Evolutionary conservation across 2,797 vertebrate genomes (phyloP), one percentile per base, ranked within the genome.

Genomic region (Neopelma chrysocephalum): DNA sequence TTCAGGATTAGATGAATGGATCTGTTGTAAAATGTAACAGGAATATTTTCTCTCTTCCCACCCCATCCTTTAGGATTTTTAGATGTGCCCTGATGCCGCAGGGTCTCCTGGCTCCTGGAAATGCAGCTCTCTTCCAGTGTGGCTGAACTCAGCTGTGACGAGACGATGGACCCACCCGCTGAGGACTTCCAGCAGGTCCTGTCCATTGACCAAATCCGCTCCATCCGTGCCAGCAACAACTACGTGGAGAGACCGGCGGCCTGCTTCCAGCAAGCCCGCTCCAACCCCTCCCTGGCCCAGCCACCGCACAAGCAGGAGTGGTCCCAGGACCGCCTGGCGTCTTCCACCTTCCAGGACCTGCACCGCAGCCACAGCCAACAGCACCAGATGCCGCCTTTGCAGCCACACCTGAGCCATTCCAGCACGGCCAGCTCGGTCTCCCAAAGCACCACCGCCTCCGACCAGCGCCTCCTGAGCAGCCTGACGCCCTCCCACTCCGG

Each of bases 351-450:
- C 94, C 90, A 97, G 95, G 97, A 97, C 79, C 96, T 99, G 75
- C 98, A 98, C 81, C 98, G 97, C 95, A 99, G 99, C 98, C 98
- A 99, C 94, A 99, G 99, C 98, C 98, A 98, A 21, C 98, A 98
- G 93, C 98, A 99, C 93, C 99, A 99, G 89, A 97, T 98, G 70
- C 97, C 98, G 38, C 98, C 99, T 75, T 82, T 98, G 96, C 97
- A 98, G 82, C 98, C 97, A 22, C 98, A 98, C 96, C 96, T 99
- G 97, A 99, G 99, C 96, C 99, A 99, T 61, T 99, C 99, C 96
- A 99, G 99, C 97, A 99, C 99, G 18, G 98, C 99, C 97, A 99
- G 99, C 97, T 99, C 99, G 32, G 96, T 99, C 95, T 99, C 99
- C 73, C 98, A 99, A 34, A 98, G 98, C 98, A 99, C 99, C 93